These are phyloP conservation scores for Zosterops japonicus DNA, from an alignment of 2,113 vertebrate species.

Conservation along the genomic window DNA sequence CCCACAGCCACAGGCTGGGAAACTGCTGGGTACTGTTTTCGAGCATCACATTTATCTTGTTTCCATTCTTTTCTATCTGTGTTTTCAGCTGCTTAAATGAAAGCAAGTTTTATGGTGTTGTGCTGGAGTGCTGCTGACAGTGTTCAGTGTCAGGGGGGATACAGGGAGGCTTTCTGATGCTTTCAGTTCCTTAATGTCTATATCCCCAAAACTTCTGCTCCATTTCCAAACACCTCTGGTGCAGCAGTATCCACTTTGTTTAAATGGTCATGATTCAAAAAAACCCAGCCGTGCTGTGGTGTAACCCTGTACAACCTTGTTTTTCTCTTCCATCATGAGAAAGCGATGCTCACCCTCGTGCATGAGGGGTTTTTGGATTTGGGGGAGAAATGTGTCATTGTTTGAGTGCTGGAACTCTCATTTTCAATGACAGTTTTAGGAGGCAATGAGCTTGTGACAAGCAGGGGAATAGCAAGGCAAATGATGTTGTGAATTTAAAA, in stretches of 20 bases:
- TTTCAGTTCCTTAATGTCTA: not conserved
- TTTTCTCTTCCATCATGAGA: not conserved
- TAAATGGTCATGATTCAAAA: not conserved
- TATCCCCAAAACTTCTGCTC: not conserved
- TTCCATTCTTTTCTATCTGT: not conserved
- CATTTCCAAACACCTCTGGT: not conserved
- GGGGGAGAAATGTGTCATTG: not conserved
- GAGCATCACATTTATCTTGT: not conserved
- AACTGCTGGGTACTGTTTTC: not conserved
- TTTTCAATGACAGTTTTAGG: not conserved
- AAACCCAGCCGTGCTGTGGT: not conserved
- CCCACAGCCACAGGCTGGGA: not conserved
- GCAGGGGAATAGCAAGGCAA: not conserved
- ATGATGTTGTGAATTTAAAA: not conserved
- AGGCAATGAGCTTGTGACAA: not conserved
- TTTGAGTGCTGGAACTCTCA: not conserved
- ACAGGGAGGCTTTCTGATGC: not conserved
- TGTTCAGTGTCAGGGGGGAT: not conserved
- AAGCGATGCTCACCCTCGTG: fast-evolving
- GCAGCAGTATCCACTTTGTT: not conserved
- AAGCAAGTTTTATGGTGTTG: not conserved
- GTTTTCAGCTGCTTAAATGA: not conserved
- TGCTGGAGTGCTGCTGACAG: not conserved
- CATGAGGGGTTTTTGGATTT: not conserved
- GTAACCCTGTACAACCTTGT: not conserved